These are phyloP conservation scores for Scrobipalpa atriplicella DNA, from an alignment of 2,888 invertebrate genomes.

Conservation along the genomic window DNA sequence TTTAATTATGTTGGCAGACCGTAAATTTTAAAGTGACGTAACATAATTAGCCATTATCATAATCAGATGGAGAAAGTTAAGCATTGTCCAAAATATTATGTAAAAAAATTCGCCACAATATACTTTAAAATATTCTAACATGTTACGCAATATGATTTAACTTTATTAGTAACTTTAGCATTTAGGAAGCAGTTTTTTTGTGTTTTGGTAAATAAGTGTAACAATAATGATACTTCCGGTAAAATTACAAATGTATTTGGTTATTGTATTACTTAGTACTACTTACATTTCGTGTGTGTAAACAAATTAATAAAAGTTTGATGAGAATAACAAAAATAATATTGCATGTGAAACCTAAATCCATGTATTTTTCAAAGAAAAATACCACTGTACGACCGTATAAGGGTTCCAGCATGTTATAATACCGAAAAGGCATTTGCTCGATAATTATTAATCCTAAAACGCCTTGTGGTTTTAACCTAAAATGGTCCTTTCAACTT, in stretches of 20 bases:
- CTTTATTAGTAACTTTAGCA: not conserved
- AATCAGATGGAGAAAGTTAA: slow-evolving; percentile 27
- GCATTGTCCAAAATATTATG: slow-evolving; percentile 25
- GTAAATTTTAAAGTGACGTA: not conserved
- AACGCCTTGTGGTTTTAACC: slow-evolving; percentile 47
- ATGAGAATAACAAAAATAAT: too few relatives aligned
- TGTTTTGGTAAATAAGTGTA: not conserved
- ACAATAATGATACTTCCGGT: not conserved
- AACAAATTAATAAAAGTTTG: too few relatives aligned
- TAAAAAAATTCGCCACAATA: slow-evolving; percentile 22
- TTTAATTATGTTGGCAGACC: too few relatives aligned
- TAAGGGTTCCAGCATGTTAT: slow-evolving; percentile 29
- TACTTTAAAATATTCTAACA: slow-evolving; percentile 22
- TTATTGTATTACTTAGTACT: too few relatives aligned
- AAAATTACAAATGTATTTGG: too few relatives aligned
- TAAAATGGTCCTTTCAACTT: slow-evolving; percentile 56
- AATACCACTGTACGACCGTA: too few relatives aligned
- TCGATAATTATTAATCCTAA: slow-evolving; percentile 45
- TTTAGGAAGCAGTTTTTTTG: not conserved
- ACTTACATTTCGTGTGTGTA: too few relatives aligned
- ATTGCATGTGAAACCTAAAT: too few relatives aligned
- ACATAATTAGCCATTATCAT: slow-evolving; percentile 24
- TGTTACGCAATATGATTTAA: slow-evolving; percentile 7
- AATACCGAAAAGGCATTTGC: slow-evolving; percentile 33
- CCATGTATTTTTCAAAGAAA: too few relatives aligned